A percentile compares a stretch with the other conserved stretches of the same genome.
phyloP scores from a whole-genome alignment of 1,140 invertebrate genomes.

The Papilio polytes region DNA sequence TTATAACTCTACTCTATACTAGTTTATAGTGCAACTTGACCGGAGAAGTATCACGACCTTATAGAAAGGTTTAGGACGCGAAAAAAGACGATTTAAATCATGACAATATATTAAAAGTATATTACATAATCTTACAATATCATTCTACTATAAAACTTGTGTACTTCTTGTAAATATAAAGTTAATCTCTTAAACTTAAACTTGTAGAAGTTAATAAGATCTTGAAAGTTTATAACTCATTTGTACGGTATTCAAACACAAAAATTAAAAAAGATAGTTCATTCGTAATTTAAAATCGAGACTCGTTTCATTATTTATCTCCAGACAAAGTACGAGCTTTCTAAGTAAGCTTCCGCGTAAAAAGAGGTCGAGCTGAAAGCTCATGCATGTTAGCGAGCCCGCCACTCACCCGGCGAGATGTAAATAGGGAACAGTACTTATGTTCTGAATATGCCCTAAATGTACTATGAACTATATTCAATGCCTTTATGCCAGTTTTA shows the following conservation, averaged over 20 bases:
- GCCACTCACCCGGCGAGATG: constrained; percentile 37
- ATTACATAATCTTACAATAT: no score
- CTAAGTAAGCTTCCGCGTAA: constrained; percentile 39
- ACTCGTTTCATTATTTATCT: constrained; percentile 38
- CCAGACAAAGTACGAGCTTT: constrained; percentile 26
- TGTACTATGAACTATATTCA: constrained; percentile 31
- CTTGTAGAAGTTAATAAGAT: not conserved
- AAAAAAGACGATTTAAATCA: no score
- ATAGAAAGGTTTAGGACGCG: no score
- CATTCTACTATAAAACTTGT: no score
- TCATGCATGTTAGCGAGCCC: constrained; percentile 39
- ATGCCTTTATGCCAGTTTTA: not conserved
- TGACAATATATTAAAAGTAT: no score
- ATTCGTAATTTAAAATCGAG: constrained; percentile 35
- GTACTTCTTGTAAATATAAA: no score
- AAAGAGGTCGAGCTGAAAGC: constrained; percentile 41
- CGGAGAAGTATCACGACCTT: no score
- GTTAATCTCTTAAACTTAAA: no score
- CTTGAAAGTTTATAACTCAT: not conserved
- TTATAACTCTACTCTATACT: not conserved
- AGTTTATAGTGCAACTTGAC: not conserved
- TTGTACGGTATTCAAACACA: not conserved
- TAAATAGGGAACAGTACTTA: constrained; percentile 37
- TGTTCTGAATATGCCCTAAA: constrained; percentile 37
- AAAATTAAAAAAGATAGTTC: constrained; percentile 7